A percentile compares a stretch with the other conserved stretches of the same genome.
Evolutionary conservation across 1,140 invertebrate species (phyloP).

Genomic region (Arctopsyche grandis): DNA sequence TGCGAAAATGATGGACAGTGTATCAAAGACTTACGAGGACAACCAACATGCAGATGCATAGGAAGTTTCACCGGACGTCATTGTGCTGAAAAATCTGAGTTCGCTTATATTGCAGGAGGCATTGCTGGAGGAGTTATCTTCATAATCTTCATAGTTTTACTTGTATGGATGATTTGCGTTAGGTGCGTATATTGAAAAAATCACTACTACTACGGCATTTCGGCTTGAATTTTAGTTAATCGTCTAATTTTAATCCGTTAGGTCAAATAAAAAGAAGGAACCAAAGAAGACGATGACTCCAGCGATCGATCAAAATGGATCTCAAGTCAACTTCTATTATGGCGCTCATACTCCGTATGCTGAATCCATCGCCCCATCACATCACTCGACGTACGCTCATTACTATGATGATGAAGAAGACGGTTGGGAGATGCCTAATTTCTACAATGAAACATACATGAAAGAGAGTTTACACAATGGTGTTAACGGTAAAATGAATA

Average conservation of each 20-base stretch:
- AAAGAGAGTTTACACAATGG: conserved; percentile 89
- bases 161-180: conserved; percentile 98
- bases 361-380: conserved; percentile 93
- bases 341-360: conserved; percentile 91
- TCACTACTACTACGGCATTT: neutral
- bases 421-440: conserved; percentile 97
- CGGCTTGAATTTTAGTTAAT: neutral
- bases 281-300: conserved; percentile 88
- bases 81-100: conserved; percentile 91
- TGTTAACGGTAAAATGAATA: conserved; percentile 84
- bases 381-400: conserved; percentile 94
- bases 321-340: conserved; percentile 96
- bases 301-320: conserved; percentile 87
- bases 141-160: conserved; percentile 89
- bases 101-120: conserved; percentile 93
- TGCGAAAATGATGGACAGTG: conserved; percentile 94
- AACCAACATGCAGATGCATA: conserved; percentile 87
- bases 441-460: conserved; percentile 97
- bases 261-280: conserved; percentile 83
- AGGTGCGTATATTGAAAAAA: conserved; percentile 66
- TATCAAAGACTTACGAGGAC: conserved; percentile 83
- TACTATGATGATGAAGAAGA: conserved; percentile 96
- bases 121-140: conserved; percentile 92
- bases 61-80: conserved; percentile 93
- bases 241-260: conserved; percentile 56